Conservation (phyloP, 1,140 invertebrate genomes). For the Apis mellifera region Amel_HAv3.1 CM009935.2:3824501-3825000, state of each 20-base stretch:
- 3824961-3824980: too few relatives aligned
- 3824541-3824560: slow-evolving; percentile 27
- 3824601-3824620: not conserved
- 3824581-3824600: slow-evolving; percentile 14
- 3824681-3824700: slow-evolving; percentile 29
- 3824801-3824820: slow-evolving; percentile 38
- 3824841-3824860: not conserved
- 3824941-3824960: too few relatives aligned
- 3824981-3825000: too few relatives aligned
- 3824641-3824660: slow-evolving; percentile 23
- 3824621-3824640: slow-evolving; percentile 8
- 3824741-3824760: slow-evolving; percentile 57
- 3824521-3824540: not conserved
- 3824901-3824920: not conserved
- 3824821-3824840: not conserved
- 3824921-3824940: too few relatives aligned
- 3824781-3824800: slow-evolving; percentile 45
- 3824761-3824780: slow-evolving; percentile 59
- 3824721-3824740: not conserved
- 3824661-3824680: slow-evolving; percentile 7
- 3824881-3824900: not conserved
- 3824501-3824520: slow-evolving; percentile 28
- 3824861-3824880: not conserved
- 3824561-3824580: slow-evolving; percentile 17
- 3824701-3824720: slow-evolving; percentile 19